These are phyloP conservation scores for Drosophila recens DNA, from an alignment of 2,888 invertebrate genomes.

Conservation along the genomic window DNA sequence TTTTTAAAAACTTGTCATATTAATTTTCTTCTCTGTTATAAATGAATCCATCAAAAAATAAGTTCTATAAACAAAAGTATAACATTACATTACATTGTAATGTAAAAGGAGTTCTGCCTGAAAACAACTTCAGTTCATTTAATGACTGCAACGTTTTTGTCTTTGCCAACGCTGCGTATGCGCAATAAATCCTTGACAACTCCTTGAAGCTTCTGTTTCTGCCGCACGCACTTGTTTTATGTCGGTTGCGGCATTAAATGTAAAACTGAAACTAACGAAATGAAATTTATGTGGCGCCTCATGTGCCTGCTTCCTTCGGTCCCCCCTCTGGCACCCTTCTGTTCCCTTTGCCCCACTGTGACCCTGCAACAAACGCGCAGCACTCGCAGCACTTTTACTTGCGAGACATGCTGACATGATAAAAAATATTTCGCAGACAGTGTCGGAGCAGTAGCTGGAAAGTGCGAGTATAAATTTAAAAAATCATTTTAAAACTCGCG, in stretches of 20 bases:
- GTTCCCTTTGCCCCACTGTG: not conserved
- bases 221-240: slow-evolving; percentile 38
- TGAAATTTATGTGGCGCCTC: slow-evolving; percentile 58
- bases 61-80: too few species aligned
- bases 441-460: not conserved
- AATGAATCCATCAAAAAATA: too few species aligned
- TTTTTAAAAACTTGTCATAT: too few species aligned
- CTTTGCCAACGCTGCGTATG: slow-evolving; percentile 51
- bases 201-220: slow-evolving; percentile 16
- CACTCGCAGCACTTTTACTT: slow-evolving; percentile 11
- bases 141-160: slow-evolving; percentile 28
- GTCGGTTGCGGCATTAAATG: slow-evolving; percentile 20
- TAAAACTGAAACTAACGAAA: slow-evolving; percentile 64
- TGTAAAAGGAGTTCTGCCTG: not conserved
- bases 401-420: slow-evolving; percentile 25
- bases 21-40: too few species aligned
- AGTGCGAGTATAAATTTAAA: slow-evolving; percentile 18
- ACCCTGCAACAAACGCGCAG: not conserved
- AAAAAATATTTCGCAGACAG: slow-evolving; percentile 21
- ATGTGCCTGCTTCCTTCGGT: not conserved
- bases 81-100: too few species aligned
- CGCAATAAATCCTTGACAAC: slow-evolving; percentile 56
- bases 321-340: not conserved
- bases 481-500: slow-evolving; percentile 21
- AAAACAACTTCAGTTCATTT: not conserved